Percentiles rank a stretch among this genome's conserved stretches.
Evolutionary conservation across 1,140 invertebrate species (phyloP).

Genomic region (Battus philenor): DNA sequence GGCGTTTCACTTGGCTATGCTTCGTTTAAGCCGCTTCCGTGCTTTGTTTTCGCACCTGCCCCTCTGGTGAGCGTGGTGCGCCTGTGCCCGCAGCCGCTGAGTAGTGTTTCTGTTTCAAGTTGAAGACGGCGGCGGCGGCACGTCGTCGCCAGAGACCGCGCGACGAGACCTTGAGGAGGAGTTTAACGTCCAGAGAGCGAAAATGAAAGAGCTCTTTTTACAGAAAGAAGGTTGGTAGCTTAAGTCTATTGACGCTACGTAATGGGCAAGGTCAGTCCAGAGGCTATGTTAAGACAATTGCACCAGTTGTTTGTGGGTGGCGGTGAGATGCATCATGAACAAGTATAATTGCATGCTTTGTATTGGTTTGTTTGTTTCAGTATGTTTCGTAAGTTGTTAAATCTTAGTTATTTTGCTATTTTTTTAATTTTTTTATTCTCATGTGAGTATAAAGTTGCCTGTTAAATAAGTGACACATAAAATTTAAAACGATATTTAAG

Average conservation of each 20-base stretch:
- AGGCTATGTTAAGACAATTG: too few relatives aligned
- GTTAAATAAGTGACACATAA: too few relatives aligned
- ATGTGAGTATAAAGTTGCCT: too few relatives aligned
- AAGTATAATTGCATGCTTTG: too few relatives aligned
- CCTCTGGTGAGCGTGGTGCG: slow-evolving; percentile 5
- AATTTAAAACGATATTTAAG: too few relatives aligned
- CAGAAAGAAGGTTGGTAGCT: slow-evolving; percentile 89
- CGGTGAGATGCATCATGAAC: too few relatives aligned
- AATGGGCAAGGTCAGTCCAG: too few relatives aligned
- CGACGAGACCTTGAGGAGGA: slow-evolving; percentile 84
- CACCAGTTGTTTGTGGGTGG: too few relatives aligned
- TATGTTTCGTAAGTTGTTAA: too few relatives aligned
- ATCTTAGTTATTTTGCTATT: too few relatives aligned
- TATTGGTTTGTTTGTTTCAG: too few relatives aligned
- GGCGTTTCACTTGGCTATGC: slow-evolving; percentile 13
- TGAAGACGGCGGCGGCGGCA: slow-evolving; percentile 32
- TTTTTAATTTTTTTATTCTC: too few relatives aligned
- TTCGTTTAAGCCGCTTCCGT: slow-evolving; percentile 7
- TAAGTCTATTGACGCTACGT: slow-evolving; percentile 14
- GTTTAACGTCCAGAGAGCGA: slow-evolving; percentile 92
- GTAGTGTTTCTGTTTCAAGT: slow-evolving; percentile 64
- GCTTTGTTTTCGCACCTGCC: slow-evolving; percentile 14
- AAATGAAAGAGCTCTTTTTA: slow-evolving; percentile 93
- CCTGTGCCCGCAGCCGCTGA: slow-evolving; percentile 34
- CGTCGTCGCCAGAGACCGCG: slow-evolving; percentile 31